Conservation (phyloP, 2,888 invertebrate species). For the Drosophila prolongata region DNA sequence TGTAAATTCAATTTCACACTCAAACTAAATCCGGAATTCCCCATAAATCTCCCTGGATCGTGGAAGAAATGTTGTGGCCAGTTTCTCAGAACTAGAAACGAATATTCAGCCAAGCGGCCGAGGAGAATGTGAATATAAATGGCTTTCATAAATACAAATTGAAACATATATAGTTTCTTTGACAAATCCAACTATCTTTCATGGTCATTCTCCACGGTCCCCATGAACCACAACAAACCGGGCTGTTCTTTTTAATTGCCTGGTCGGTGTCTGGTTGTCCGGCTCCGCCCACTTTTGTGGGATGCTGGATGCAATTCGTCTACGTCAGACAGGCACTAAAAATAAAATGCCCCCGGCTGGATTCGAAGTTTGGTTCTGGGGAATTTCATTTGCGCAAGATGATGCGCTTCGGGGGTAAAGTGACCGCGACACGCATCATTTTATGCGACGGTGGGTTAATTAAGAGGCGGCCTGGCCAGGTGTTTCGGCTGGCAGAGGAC, state of each 20-base stretch:
- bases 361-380: slow-evolving; percentile 27
- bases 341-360: slow-evolving; percentile 37
- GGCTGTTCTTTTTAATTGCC: slow-evolving; percentile 63
- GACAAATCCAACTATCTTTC: slow-evolving; percentile 26
- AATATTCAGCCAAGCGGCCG: slow-evolving; percentile 14
- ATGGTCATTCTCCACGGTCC: slow-evolving; percentile 15
- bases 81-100: slow-evolving; percentile 14
- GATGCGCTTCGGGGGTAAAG: slow-evolving; percentile 58
- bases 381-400: slow-evolving; percentile 54
- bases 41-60: slow-evolving; percentile 21
- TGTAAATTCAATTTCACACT: slow-evolving; percentile 16
- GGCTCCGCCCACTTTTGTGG: slow-evolving; percentile 58
- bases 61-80: slow-evolving; percentile 16
- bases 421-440: slow-evolving; percentile 69
- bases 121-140: slow-evolving; percentile 28
- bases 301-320: slow-evolving; percentile 68
- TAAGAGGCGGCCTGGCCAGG: slow-evolving; percentile 60
- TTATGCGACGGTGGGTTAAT: slow-evolving; percentile 64
- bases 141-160: slow-evolving; percentile 33
- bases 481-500: slow-evolving; percentile 35
- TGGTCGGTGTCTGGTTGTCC: slow-evolving; percentile 37
- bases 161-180: slow-evolving; percentile 25
- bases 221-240: slow-evolving; percentile 5
- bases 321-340: slow-evolving; percentile 59
- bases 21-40: slow-evolving; percentile 6